Evolutionary conservation across 2,797 vertebrate genomes (phyloP), one percentile per base, ranked within the genome.

Genomic region (Syndactyla subalaris): DNA sequence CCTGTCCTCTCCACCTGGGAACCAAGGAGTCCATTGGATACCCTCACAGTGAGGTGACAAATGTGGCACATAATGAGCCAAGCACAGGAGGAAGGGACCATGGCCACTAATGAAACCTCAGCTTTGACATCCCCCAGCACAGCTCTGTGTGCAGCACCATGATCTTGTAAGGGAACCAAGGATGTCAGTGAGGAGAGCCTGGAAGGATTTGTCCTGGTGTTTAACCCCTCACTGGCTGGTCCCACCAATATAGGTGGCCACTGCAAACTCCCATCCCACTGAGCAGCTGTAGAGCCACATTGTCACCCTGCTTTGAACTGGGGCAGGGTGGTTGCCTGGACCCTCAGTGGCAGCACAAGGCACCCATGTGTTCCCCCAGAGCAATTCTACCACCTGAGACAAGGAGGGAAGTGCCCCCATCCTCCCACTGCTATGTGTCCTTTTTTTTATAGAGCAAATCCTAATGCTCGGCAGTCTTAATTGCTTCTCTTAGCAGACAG

Each of bases 401-500:
- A 45, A 36, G 43, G 15, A 73, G 3, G 38, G 26, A 62, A 15
- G 48, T 59, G 41, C n/a, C 32, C 58, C 58, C 73, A 51, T 41
- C 38, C 20, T 90, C 39, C 51, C 39, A 73, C 48, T 43, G 66
- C 30, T 43, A 13, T 10, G 7, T 2, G 32, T 26, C 55, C 12
- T 17, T 73, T 24, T 26, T 62, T 24, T 3, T 24, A 15, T 67
- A 41, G 52, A 43, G 41, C 15, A 7, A 52, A 38, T 83, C 22
- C 4, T 72, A 48, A 66, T 39, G 67, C 27, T 59, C 72, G 78
- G 59, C 61, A 89, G 63, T 22, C 81, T 83, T 83, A 89, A 95
- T 89, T 91, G 78, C 88, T 89, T 86, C 79, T 85, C 86, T 83
- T 91, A 87, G 86, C 78, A 86, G 93, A 59, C 71, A 63, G 84